Evolutionary conservation across 2,888 invertebrate genomes (phyloP).

Genomic region (Belgica antarctica): DNA sequence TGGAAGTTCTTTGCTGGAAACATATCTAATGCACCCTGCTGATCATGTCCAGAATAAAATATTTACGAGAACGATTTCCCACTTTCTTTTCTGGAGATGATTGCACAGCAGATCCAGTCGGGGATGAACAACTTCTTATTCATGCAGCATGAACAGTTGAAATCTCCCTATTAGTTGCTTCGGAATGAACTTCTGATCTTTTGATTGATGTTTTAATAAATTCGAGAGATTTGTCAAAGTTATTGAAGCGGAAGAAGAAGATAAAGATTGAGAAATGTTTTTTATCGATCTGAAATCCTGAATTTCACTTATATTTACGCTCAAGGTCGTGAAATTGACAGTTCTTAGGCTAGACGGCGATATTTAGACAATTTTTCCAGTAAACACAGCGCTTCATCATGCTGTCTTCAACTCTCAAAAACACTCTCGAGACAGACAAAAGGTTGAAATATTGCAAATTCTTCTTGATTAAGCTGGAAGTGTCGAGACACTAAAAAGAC

Average conservation of each 20-base stretch:
- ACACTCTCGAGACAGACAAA: no score
- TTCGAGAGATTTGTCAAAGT: conserved; percentile 36
- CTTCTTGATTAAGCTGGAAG: not conserved
- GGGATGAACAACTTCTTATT: conserved; percentile 4
- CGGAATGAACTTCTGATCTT: not conserved
- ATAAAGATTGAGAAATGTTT: not conserved
- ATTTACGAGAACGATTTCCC: conserved; percentile 24
- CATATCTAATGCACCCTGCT: conserved; percentile 31
- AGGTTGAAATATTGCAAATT: not conserved
- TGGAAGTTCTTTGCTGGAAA: not conserved
- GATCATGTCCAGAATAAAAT: conserved; percentile 30
- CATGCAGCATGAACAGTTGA: not conserved
- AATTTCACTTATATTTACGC: conserved; percentile 13
- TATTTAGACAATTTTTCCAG: not conserved
- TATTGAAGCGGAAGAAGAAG: not conserved
- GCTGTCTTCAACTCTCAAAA: no score
- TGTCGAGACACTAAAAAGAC: not conserved
- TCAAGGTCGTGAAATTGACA: conserved; percentile 17
- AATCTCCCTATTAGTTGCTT: conserved; percentile 15
- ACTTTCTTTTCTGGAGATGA: not conserved
- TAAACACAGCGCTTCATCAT: not conserved
- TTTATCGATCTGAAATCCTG: not conserved
- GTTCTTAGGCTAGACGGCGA: not conserved
- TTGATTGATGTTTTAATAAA: conserved; percentile 38
- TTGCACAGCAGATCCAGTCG: not conserved